Base-by-base conservation (phyloP, 2,113 vertebrate genomes). In the Ovibos moschatus region DNA sequence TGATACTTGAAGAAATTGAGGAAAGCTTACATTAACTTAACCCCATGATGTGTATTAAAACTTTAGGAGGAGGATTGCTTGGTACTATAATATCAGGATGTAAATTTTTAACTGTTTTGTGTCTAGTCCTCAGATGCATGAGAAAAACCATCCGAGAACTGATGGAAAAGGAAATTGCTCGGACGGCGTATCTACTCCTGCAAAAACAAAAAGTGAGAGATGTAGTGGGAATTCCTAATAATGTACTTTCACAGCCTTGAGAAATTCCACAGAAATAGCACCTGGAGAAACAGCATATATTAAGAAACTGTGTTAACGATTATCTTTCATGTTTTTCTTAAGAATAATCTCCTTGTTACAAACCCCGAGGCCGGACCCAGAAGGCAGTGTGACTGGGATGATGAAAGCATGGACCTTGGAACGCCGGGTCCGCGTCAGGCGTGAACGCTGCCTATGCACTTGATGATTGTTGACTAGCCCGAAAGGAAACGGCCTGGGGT, bases 351-450 rank as follows among this genome's bases (percentile, higher is more conserved):
- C 67, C 19, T 71, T 71, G n/a, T 40, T 40, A 71, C 10, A 71
- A 71, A 71, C 67, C 67, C n/a, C 10, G 2, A 71, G n/a, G 10
- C n/a, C 67, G 40, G 67, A 11, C 19, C 5, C 67, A 40, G 10
- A 40, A 71, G 64, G 64, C 4, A 71, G 5, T 40, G 3, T 40
- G 19, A 71, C 67, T 71, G 19, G 67, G 19, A 71, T 71, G 10
- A 12, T 71, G n/a, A 71, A 71, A 71, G 67, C n/a, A 23, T 12
- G 36, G 67, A 23, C n/a, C 67, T 23, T 23, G n/a, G 67, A 71
- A 71, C 5, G 12, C n/a, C 0, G 0, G 19, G 19, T 71, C 10
- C 0, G 0, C 0, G 10, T 71, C 67, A 71, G n/a, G n/a, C 10
- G 0, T 23, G 67, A 40, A 71, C 5, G 0, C 67, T 71, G n/a